Base-by-base conservation (phyloP, 2,888 invertebrate genomes). In the Unio pictorum region DNA sequence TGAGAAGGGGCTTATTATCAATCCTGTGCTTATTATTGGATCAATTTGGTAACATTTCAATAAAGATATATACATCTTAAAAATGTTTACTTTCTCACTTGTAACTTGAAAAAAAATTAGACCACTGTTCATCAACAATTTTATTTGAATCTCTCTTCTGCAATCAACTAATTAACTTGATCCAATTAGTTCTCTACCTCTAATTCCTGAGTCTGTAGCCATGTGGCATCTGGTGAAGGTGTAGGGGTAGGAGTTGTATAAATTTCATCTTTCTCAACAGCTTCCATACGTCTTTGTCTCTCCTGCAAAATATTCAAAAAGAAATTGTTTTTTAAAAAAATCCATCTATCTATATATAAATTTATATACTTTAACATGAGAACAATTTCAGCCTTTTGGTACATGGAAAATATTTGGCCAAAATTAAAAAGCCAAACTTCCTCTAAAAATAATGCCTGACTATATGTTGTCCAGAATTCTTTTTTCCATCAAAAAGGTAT, bases 171-270 rank as follows among this genome's bases (percentile, higher is more conserved):
- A 61, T 61, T 20, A 61, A 7, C 45, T 45, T 45, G 45, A 45
- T 45, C 2, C 0, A 55, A 64, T 23, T 45, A 23, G 3, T 61
- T 6, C 11, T 68, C 66, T 67, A 88, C 89, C 83, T 87, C 84
- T 45, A 86, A 74, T 64, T 86, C 82, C 64, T 81, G 81, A 18
- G 80, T 78, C 67, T 90, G 86, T 59, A 88, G 74, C 90, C 90
- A 90, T n/a, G 89, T 89, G 57, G 87, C 79, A 73, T 87, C 85
- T 7, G 78, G 65, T 7, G 80, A 77, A 15, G 88, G 83, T 20
- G 77, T 77, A 0, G 88, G 87, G 15, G 88, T 86, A 1, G 87
- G 86, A 4, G 89, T 88, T 17, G 72, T 81, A 73, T 86, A 89
- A 55, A 89, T 88, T 55, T 84, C 82, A 73, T 88, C 86, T 30